Base-by-base conservation (phyloP, 2,113 vertebrate species). In the Bolborhynchus lineola region DNA sequence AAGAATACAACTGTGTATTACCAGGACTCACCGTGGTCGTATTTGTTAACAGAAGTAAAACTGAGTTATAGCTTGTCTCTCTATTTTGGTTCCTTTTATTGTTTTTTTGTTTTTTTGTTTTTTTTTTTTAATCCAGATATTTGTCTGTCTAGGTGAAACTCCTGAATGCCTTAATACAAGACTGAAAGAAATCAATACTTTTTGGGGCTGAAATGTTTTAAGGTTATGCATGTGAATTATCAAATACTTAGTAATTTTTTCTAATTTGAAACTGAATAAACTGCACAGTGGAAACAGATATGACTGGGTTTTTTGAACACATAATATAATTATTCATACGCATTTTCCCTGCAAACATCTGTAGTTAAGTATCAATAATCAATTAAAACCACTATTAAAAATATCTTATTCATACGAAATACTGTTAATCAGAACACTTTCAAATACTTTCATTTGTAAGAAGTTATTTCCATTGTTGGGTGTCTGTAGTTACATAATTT, bases 151-250 rank as follows among this genome's bases (percentile, higher is more conserved):
- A 64, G 28, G 53, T 97, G 78, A 92, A 90, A 80, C 85, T 94
- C 84, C 78, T 95, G 76, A 90, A 68, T 7, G 71, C 93, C 95
- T 97, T 96, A 95, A 94, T 79, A 84, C 23, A 87, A 52, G 41
- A 93, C 52, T 79, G 74, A 87, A 84, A 93, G 60, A 96, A 92
- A 64, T 67, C 6, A 64, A 19, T 93, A 90, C 53, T 77, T 90
- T 88, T 78, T 29, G 14, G 25, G 82, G 49, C 39, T 87, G 63
- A 79, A 93, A 46, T 86, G 72, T 92, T 91, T 88, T 89, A 57
- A 69, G 92, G 95, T 96, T 42, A 50, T 97, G 97, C 97, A 97
- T 97, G 97, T 75, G 37, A 95, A 88, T 83, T 91, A 55, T 95
- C 63, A 96, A 95, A 93, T 86, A 86, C 63, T 71, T 88, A 41